Percentiles rank a stretch among this genome's conserved stretches.
phyloP scores from a whole-genome alignment of 1,140 invertebrate species.

The Psix sp. region DNA sequence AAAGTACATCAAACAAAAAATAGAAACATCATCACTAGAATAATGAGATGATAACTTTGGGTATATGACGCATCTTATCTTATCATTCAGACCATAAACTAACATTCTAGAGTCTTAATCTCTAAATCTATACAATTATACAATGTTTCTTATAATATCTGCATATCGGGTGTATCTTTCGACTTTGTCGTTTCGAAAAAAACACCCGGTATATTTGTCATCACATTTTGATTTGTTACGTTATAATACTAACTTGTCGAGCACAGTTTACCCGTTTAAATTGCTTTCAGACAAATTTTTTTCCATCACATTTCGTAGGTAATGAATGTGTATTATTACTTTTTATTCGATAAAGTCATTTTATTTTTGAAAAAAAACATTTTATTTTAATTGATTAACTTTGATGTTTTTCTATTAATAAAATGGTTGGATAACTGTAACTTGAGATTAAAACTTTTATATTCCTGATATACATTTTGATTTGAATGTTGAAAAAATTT shows the following conservation, averaged over 20 bases:
- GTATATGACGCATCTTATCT: constrained; percentile 38
- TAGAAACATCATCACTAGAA: constrained; percentile 3
- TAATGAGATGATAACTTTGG: constrained; percentile 24
- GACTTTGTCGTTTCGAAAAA: constrained; percentile 1
- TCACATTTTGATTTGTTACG: constrained; percentile 57
- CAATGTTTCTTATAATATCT: constrained; percentile 65
- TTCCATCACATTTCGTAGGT: no score
- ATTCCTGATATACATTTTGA: no score
- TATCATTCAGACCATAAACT: constrained; percentile 75
- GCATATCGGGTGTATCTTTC: constrained; percentile 40
- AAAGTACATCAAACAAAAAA: not conserved
- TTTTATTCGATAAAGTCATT: no score
- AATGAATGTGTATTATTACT: no score
- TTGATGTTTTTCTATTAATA: no score
- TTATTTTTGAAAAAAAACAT: no score
- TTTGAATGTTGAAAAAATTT: no score
- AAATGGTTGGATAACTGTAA: no score
- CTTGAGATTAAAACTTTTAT: no score
- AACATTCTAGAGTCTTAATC: constrained; percentile 69
- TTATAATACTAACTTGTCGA: constrained; percentile 60
- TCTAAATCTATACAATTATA: constrained; percentile 75
- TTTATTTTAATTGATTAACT: no score
- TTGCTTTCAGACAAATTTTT: not conserved
- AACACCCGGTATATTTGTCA: constrained; percentile 59
- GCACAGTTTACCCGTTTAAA: constrained; percentile 7